phyloP scores from a whole-genome alignment of 2,797 vertebrate species.

The Tenualosa ilisha region DNA sequence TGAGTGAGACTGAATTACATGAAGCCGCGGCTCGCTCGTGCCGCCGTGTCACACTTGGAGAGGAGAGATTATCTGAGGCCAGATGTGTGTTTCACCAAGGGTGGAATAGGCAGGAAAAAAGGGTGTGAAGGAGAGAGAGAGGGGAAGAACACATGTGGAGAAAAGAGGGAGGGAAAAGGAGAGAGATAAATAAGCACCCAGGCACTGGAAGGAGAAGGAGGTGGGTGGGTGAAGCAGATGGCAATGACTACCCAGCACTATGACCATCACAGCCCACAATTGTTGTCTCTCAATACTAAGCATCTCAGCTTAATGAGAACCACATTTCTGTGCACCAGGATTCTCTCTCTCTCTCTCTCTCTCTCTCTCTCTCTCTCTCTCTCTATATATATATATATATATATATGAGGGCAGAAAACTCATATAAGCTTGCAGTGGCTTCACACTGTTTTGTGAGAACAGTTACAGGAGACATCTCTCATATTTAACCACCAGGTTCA shows the following conservation, averaged over 20 bases:
- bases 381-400: no score
- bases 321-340: neutral
- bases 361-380: no score
- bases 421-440: neutral
- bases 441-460: neutral
- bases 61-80: slow-evolving; percentile 70
- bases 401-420: slow-evolving; percentile 9
- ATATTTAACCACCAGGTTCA: slow-evolving; percentile 30
- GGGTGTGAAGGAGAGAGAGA: slow-evolving; percentile 39
- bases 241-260: slow-evolving; percentile 61
- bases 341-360: neutral
- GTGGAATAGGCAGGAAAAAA: slow-evolving; percentile 24
- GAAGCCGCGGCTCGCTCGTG: slow-evolving; percentile 55
- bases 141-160: neutral
- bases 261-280: slow-evolving; percentile 52
- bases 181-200: slow-evolving; percentile 53
- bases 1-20: slow-evolving; percentile 57
- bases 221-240: slow-evolving; percentile 38
- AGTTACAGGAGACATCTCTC: neutral
- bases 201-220: slow-evolving; percentile 46
- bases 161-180: slow-evolving; percentile 25
- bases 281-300: slow-evolving; percentile 63
- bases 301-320: slow-evolving; percentile 65
- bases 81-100: slow-evolving; percentile 68
- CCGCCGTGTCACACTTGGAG: slow-evolving; percentile 63